Percentiles rank a stretch among this genome's conserved stretches.
Evolutionary conservation across 2,113 vertebrate genomes (phyloP).

Genomic region (Peromyscus maniculatus): DNA sequence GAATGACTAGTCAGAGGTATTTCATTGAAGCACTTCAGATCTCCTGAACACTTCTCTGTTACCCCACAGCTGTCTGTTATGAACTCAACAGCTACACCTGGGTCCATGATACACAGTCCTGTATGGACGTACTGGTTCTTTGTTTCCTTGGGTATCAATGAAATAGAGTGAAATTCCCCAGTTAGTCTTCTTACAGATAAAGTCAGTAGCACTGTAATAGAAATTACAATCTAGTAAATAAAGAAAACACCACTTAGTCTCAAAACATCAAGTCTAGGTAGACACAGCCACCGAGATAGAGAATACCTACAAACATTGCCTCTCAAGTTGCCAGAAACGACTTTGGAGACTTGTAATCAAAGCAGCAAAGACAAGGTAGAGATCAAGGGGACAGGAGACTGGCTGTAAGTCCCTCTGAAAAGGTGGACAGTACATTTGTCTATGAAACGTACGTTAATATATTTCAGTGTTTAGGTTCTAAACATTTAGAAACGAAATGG

Average conservation of each 20-base stretch:
- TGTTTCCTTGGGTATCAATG: not conserved
- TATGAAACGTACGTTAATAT: not conserved
- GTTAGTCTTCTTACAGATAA: constrained; percentile 11
- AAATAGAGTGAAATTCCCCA: constrained; percentile 12
- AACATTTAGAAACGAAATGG: constrained; percentile 23
- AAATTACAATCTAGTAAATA: constrained; percentile 59
- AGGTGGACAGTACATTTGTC: not conserved
- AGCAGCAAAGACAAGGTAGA: not conserved
- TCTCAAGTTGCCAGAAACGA: constrained; percentile 10
- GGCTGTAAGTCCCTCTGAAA: not conserved
- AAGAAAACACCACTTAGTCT: constrained; percentile 55
- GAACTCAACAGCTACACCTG: not conserved
- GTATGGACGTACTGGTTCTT: not conserved
- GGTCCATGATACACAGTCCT: not conserved
- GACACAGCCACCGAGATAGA: not conserved
- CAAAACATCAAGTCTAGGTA: constrained; percentile 27
- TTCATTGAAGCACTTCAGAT: not conserved
- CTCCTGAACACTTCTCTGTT: not conserved
- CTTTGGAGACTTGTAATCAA: not conserved
- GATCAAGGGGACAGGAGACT: not conserved
- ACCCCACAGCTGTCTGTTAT: not conserved
- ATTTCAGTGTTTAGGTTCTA: not conserved
- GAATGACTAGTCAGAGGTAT: not conserved
- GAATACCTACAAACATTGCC: not conserved
- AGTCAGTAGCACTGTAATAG: not conserved